Base-by-base conservation (phyloP, 2,888 invertebrate species). In the Polyploca ridens region DNA sequence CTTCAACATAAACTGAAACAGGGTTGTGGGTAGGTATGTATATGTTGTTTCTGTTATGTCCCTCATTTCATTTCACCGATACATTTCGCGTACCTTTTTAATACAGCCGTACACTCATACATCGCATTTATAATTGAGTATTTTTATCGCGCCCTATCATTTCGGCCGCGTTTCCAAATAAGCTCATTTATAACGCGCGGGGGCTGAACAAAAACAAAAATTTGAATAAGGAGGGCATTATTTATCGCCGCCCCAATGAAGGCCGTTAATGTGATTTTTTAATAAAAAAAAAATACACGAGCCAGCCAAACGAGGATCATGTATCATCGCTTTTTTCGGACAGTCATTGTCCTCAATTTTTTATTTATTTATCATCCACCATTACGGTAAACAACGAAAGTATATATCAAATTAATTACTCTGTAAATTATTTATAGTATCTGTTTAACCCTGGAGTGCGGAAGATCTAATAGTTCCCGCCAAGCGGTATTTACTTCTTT, bases 191-290 rank as follows among this genome's bases (percentile, higher is more conserved):
- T 94, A 90, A 93, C 93, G 85, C 78, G 77, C 84, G 86, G 88
- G 89, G 90, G 90, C 86, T 88, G 89, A 92, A 92, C 92, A 93
- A 93, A 91, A 93, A 91, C 90, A 91, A 92, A 93, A 93, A 93
- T 91, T 94, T 94, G 93, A 93, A 94, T 94, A 94, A 94, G 93
- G 93, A 94, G 92, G 84, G 89, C 93, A 93, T 93, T 93, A 93
- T 94, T 94, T 94, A 94, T 94, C 90, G 86, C 93, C 91, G 92
- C 91, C 92, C 94, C 93, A 93, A 93, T 93, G 93, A 93, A 93
- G 91, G 92, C 88, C 90, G 94, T 93, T 94, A 94, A 94, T 94
- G 93, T 93, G 94, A 94, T 93, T 93, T 93, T 93, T 93, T 91
- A 90, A 89, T 89, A 90, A 91, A 90, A 93, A 88, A 92, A 88